phyloP scores from a whole-genome alignment of 2,888 invertebrate genomes.

The Lucinisca nassula region DNA sequence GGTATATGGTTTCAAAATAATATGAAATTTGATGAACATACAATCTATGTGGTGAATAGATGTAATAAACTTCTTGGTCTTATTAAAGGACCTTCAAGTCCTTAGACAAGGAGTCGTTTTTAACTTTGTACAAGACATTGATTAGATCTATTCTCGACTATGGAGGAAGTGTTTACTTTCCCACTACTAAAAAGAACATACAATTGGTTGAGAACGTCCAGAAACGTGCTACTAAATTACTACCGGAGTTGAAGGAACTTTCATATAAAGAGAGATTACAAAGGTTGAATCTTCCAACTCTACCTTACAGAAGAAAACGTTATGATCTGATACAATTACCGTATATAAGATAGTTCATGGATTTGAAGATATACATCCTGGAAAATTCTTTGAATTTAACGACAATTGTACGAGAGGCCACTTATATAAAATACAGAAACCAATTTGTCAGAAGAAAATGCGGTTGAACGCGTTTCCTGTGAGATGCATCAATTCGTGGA shows the following conservation, averaged over 20 bases:
- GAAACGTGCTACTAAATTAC: slow-evolving; percentile 26
- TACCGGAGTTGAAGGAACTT: slow-evolving; percentile 21
- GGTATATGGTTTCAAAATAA: slow-evolving; percentile 17
- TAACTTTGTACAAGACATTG: background rate
- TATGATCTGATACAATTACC: slow-evolving; percentile 43
- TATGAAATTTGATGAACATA: background rate
- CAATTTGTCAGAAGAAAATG: slow-evolving; percentile 5
- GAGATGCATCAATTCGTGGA: slow-evolving; percentile 5
- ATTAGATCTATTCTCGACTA: slow-evolving; percentile 11
- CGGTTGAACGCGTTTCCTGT: background rate
- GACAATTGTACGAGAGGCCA: slow-evolving; percentile 27
- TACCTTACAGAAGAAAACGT: slow-evolving; percentile 17
- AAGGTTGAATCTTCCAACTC: slow-evolving; percentile 33
- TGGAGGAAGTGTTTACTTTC: slow-evolving; percentile 5
- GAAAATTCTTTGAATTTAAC: slow-evolving; percentile 14
- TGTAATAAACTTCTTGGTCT: slow-evolving; percentile 26
- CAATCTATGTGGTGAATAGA: slow-evolving; percentile 19
- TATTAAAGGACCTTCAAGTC: slow-evolving; percentile 9
- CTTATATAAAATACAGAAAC: slow-evolving; percentile 12
- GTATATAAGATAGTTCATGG: slow-evolving; percentile 11
- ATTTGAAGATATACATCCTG: background rate
- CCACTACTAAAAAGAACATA: slow-evolving; percentile 21
- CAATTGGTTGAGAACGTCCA: slow-evolving; percentile 26
- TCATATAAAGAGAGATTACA: slow-evolving; percentile 12
- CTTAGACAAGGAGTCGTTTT: slow-evolving; percentile 10